Conservation (phyloP, 2,888 invertebrate species). For the Heliconius hortense region DNA sequence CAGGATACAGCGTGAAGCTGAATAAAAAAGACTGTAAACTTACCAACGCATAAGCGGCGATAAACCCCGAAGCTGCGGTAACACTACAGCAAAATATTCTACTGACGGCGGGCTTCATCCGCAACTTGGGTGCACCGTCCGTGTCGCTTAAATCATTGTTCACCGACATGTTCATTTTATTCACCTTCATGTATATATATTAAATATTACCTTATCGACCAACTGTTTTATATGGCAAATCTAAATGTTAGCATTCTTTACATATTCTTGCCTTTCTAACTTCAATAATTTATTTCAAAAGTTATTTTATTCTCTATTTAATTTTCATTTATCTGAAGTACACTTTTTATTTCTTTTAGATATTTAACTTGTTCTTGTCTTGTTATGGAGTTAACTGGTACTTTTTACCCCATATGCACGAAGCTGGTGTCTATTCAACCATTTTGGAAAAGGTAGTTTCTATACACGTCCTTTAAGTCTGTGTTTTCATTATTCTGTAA, state of each 20-base stretch:
- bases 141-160: constrained; percentile 67
- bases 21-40: constrained; percentile 42
- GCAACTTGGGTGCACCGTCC: constrained; percentile 59
- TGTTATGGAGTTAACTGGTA: background rate
- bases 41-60: constrained; percentile 79
- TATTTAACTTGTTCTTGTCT: background rate
- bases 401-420: background rate
- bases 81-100: constrained; percentile 79
- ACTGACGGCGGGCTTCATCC: constrained; percentile 75
- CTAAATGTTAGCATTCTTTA: background rate
- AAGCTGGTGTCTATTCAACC: constrained; percentile 31
- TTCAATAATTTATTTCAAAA: background rate
- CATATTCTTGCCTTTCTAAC: background rate
- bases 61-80: constrained; percentile 76
- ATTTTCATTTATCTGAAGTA: background rate
- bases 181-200: constrained; percentile 35
- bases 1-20: too few species aligned
- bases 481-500: constrained; percentile 35
- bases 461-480: background rate
- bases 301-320: background rate
- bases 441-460: constrained; percentile 34
- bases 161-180: constrained; percentile 59
- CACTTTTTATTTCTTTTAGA: background rate
- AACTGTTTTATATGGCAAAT: background rate
- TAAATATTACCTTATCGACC: background rate